These are phyloP conservation scores for Pseudomugil tenellus DNA, from an alignment of 2,797 vertebrate genomes.

Conservation along the genomic window DNA sequence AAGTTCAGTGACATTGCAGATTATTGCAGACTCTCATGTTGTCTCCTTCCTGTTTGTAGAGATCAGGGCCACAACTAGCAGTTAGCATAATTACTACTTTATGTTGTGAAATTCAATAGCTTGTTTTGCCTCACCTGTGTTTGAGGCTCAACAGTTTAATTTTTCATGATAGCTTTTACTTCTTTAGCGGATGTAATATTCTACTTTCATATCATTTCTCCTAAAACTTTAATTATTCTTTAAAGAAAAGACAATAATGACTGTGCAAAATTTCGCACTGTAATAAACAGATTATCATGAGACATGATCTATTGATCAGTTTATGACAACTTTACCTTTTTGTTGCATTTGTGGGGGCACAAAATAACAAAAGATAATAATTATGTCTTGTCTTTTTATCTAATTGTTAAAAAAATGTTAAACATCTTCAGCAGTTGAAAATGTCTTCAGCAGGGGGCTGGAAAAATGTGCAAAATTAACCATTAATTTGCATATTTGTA, in stretches of 20 bases:
- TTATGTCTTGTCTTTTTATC: neutral
- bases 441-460: neutral
- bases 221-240: neutral
- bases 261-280: neutral
- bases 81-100: neutral
- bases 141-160: neutral
- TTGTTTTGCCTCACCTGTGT: neutral
- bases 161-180: neutral
- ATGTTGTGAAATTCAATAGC: neutral
- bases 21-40: neutral
- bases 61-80: constrained; percentile 11
- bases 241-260: neutral
- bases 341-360: neutral
- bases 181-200: neutral
- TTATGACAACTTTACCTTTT: neutral
- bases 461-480: neutral
- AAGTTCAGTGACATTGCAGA: neutral
- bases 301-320: neutral
- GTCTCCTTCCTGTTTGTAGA: constrained; percentile 7
- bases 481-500: neutral
- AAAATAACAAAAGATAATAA: neutral
- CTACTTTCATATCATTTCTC: neutral
- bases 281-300: neutral
- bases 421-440: neutral
- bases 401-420: neutral